phyloP scores from a whole-genome alignment of 2,888 invertebrate species.

The Stenodema calcarata region DNA sequence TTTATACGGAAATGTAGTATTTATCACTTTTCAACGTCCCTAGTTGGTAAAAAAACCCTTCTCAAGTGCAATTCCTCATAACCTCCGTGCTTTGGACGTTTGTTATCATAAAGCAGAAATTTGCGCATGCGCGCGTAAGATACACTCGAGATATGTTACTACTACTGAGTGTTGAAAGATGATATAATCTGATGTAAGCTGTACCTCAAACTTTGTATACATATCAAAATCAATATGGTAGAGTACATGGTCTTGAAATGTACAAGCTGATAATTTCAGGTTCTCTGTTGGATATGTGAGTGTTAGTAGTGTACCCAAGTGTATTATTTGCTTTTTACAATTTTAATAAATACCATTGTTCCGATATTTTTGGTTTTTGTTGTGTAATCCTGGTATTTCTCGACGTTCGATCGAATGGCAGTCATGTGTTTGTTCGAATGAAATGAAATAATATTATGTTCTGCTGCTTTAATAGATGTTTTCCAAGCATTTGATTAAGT shows the following conservation, averaged over 20 bases:
- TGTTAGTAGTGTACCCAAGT: conserved; percentile 42
- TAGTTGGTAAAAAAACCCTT: background rate
- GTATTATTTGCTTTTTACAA: conserved; percentile 46
- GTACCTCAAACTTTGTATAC: conserved; percentile 39
- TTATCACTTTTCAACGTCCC: no score
- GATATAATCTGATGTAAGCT: background rate
- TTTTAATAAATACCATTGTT: conserved; percentile 46
- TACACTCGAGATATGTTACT: background rate
- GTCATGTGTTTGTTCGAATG: no score
- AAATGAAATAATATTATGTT: no score
- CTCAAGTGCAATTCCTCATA: background rate
- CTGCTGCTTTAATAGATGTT: no score
- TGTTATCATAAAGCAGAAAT: background rate
- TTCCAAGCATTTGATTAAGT: no score
- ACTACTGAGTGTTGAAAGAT: background rate
- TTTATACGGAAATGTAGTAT: no score
- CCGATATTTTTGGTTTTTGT: background rate
- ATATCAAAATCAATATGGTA: conserved; percentile 31
- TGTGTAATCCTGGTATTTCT: no score
- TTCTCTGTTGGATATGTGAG: conserved; percentile 14
- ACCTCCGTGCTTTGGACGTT: background rate
- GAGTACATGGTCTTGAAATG: conserved; percentile 13
- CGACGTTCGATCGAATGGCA: no score
- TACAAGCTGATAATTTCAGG: conserved; percentile 6
- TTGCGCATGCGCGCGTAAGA: background rate